These are phyloP conservation scores for Tinamus guttatus DNA, from an alignment of 2,113 vertebrate genomes.

Conservation along the genomic window DNA sequence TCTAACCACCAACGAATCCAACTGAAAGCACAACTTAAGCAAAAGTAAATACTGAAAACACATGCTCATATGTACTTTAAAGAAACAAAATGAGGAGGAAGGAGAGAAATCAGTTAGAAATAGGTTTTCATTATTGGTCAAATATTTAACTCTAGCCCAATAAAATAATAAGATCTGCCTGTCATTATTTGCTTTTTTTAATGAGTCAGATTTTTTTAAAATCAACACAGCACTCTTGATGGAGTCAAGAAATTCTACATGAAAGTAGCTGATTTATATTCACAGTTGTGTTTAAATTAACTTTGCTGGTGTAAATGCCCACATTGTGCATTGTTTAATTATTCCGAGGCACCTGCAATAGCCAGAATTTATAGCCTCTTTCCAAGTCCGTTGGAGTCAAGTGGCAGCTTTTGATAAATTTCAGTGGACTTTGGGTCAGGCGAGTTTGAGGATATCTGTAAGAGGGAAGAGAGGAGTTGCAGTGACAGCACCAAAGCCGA, in stretches of 20 bases:
- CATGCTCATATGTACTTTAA: neutral
- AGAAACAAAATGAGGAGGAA: neutral
- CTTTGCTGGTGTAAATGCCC: constrained; percentile 37
- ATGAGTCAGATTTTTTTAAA: constrained; percentile 37
- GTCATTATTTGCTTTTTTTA: constrained; percentile 48
- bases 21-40: neutral
- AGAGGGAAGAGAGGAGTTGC: neutral
- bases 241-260: constrained; percentile 1
- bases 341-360: neutral
- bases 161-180: constrained; percentile 27
- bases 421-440: neutral
- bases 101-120: constrained; percentile 11
- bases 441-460: rapidly evolving
- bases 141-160: constrained; percentile 46
- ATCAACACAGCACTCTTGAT: constrained; percentile 26
- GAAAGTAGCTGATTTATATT: constrained; percentile 60
- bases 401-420: neutral
- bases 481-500: rapidly evolving
- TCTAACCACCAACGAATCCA: neutral
- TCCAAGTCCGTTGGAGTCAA: neutral
- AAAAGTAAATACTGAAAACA: neutral
- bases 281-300: constrained; percentile 22
- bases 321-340: neutral
- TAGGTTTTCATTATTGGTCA: neutral
- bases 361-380: neutral